Evolutionary conservation across 2,113 vertebrate genomes (phyloP).

Genomic region (Tichodroma muraria): DNA sequence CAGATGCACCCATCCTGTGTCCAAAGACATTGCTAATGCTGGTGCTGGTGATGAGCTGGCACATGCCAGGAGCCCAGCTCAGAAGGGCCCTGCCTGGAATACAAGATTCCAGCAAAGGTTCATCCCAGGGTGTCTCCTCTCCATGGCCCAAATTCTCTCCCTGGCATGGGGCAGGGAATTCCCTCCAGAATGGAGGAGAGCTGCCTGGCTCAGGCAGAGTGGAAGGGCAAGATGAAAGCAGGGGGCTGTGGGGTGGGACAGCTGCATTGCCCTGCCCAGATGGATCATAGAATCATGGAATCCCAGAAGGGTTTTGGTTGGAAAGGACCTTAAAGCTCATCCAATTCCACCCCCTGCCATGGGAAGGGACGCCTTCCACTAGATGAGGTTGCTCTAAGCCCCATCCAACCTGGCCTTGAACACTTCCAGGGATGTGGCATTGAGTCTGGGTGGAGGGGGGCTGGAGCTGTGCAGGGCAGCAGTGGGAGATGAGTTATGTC

Average conservation of each 20-base stretch:
- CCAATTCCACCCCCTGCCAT: neutral
- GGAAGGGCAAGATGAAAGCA: neutral
- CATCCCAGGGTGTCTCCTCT: neutral
- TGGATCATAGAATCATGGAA: neutral
- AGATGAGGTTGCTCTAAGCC: neutral
- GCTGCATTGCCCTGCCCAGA: neutral
- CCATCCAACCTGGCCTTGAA: neutral
- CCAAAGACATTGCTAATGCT: fast-evolving
- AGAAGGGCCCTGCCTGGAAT: neutral
- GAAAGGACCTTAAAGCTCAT: neutral
- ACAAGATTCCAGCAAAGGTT: neutral
- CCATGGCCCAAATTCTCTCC: neutral
- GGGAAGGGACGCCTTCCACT: neutral
- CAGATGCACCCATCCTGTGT: neutral
- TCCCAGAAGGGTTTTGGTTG: neutral
- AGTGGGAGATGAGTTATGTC: neutral
- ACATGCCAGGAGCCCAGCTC: neutral
- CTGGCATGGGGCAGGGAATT: neutral
- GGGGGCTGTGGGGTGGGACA: neutral
- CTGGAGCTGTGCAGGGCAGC: neutral
- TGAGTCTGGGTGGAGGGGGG: neutral
- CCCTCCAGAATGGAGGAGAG: neutral
- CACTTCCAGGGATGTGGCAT: neutral
- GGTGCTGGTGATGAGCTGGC: neutral
- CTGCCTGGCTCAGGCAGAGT: neutral